Base-by-base conservation (phyloP, 2,113 vertebrate species). In the Cavia porcellus region DNA sequence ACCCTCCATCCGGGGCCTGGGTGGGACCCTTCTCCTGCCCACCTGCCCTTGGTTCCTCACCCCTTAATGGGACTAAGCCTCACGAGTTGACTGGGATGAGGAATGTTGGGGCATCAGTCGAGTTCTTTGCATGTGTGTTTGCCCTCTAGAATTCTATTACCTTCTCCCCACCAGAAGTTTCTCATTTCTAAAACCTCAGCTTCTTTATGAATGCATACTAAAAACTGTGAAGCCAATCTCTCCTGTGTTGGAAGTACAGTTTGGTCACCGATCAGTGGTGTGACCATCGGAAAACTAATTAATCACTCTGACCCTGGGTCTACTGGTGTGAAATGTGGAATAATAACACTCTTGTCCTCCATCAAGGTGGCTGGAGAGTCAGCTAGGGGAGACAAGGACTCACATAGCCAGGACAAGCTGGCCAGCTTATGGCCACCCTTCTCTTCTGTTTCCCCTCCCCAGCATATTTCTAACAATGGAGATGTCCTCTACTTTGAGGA, bases 151-250 rank as follows among this genome's bases (percentile, higher is more conserved):
- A 28, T 20, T 42, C 28, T 7, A 0, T 9, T 4, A 0, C 32
- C 66, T 47, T 61, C 17, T 55, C 13, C 4, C 4, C 7, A 22
- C 64, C 42, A 20, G 52, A 38, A 38, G 66, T n/a, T 25, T 22
- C 22, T 52, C 14, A 24, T 90, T 55, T 52, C 11, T 42, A n/a
- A 75, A 91, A n/a, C 32, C 57, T 13, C 10, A 32, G 32, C 28
- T 50, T 3, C 38, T 62, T 3, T 5, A 0, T 14, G 47, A 2
- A 5, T 9, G 45, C 4, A 14, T 0, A 2, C 24, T 25, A 47
- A 70, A 2, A 50, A 10, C 55, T 3, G 12, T 1, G 22, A 72
- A 20, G 15, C 30, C 55, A 20, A 62, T 19, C 17, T 15, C 5
- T 25, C 38, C 61, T 92, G 30, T 32, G 61, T 42, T 38, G 64